A percentile compares a stretch with the other conserved stretches of the same genome.
Conservation (phyloP, 64 coral and sea anemone genomes). For the Montipora cactus region DNA sequence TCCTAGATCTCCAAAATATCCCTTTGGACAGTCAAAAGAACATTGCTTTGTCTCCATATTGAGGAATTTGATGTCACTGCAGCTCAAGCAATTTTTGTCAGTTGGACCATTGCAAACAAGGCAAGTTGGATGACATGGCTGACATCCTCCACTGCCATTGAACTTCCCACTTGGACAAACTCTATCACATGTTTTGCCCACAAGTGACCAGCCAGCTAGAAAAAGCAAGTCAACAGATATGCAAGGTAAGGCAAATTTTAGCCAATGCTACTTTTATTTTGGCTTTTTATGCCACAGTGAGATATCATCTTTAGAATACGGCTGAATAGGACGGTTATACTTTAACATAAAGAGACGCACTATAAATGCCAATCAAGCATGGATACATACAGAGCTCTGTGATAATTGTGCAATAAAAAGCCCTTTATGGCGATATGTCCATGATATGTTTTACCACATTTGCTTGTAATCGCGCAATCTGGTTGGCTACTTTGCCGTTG, state of each 20-base stretch:
- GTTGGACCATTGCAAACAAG: slow-evolving; percentile 77
- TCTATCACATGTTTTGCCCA: slow-evolving; percentile 49
- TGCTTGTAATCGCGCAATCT: no score
- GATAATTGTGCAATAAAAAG: no score
- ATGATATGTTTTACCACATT: no score
- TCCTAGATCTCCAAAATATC: slow-evolving; percentile 73
- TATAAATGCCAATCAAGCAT: no score
- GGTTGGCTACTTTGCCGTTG: no score
- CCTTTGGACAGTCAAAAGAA: slow-evolving; percentile 79
- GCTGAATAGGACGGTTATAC: no score
- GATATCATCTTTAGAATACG: no score
- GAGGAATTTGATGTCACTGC: slow-evolving; percentile 90
- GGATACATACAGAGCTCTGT: no score
- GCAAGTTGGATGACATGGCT: slow-evolving; percentile 76
- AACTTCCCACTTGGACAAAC: slow-evolving; percentile 68
- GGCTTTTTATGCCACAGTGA: no score
- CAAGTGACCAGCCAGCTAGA: slow-evolving; percentile 68
- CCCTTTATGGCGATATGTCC: no score
- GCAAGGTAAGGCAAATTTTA: background rate
- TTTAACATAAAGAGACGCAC: background rate
- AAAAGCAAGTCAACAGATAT: background rate
- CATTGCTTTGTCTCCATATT: slow-evolving; percentile 65
- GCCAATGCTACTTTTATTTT: no score
- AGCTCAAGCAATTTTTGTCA: slow-evolving; percentile 77
- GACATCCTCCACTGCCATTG: slow-evolving; percentile 42